Base-by-base conservation (phyloP, 1,140 invertebrate genomes). In the Zaprionus tsacasi region DNA sequence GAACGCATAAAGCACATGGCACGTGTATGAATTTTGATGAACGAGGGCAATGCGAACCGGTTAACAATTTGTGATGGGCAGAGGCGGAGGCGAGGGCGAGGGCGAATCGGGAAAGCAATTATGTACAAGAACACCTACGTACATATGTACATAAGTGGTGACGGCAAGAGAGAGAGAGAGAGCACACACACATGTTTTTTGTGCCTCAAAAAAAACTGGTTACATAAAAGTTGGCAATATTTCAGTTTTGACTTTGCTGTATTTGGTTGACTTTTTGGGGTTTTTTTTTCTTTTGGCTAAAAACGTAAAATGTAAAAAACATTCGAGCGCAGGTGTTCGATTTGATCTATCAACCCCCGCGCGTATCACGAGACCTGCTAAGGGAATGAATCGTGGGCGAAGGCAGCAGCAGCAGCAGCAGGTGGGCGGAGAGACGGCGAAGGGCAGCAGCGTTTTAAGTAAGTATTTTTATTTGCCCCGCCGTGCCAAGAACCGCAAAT, bases 271-370 rank as follows among this genome's bases (percentile, higher is more conserved):
- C 7, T 69, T 58, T 30, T 40, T 45, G 43, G 25, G 17, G 1
- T 21, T 21, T 21, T 21, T 21, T 21, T 21, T 48, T 48, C 64
- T 50, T 60, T 50, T 64, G 43, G 65, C 70, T 70, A 66, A 63
- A 55, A 55, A 54, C 55, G 48, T 13, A 79, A 70, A 77, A 63
- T 48, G 70, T 58, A 69, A 5, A 35, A 40, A 60, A 64, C 38
- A 56, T 58, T 13, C 61, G 38, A 76, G 67, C 77, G 87, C 82
- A 86, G 82, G 83, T 86, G 82, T 82, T 87, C 75, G 63, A 43
- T 67, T 73, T 57, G 38, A 66, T 27, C 40, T 45, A 25, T 17
- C 40, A 45, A 15, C 63, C 71, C 78, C 54, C 52, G 63, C 70
- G 36, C n/a, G 7, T 15, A 45, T 56, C 56, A 50, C 56, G 60